A percentile compares a stretch with the other conserved stretches of the same genome.
Evolutionary conservation across 1,140 invertebrate species (phyloP).

Genomic region (Leptoteleia sp.): DNA sequence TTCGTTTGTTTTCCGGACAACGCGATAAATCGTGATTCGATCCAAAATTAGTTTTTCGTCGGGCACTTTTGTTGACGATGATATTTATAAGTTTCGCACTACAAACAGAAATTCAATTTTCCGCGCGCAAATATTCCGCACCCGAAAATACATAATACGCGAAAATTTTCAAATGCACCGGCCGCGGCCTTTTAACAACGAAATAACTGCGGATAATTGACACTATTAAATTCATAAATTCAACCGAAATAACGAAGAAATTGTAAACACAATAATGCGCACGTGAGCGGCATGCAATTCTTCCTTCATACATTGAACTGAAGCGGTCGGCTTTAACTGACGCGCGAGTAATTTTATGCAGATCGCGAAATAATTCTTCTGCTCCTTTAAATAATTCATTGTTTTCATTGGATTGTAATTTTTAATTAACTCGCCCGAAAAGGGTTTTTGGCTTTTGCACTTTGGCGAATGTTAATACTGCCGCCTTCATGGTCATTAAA

Average conservation of each 20-base stretch:
- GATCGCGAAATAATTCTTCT: conserved; percentile 3
- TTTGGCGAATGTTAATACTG: no score
- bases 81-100: conserved; percentile 21
- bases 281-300: conserved; percentile 55
- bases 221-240: conserved; percentile 63
- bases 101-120: conserved; percentile 28
- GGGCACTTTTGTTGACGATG: conserved; percentile 8
- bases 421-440: conserved; percentile 1
- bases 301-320: conserved; percentile 30
- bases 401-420: conserved; percentile 3
- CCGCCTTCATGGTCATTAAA: conserved; percentile 1
- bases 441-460: background rate
- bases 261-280: conserved; percentile 60
- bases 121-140: conserved; percentile 3
- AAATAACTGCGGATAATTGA: conserved; percentile 48
- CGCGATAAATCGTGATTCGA: conserved; percentile 10
- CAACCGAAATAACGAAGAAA: conserved; percentile 59
- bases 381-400: no score
- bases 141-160: conserved; percentile 11
- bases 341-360: conserved; percentile 51
- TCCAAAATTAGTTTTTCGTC: conserved; percentile 37
- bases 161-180: conserved; percentile 23
- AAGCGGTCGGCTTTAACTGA: conserved; percentile 39
- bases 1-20: no score
- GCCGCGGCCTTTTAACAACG: conserved; percentile 23